Conservation (phyloP, 2,888 invertebrate species). For the Trichopoda pennipes region DNA sequence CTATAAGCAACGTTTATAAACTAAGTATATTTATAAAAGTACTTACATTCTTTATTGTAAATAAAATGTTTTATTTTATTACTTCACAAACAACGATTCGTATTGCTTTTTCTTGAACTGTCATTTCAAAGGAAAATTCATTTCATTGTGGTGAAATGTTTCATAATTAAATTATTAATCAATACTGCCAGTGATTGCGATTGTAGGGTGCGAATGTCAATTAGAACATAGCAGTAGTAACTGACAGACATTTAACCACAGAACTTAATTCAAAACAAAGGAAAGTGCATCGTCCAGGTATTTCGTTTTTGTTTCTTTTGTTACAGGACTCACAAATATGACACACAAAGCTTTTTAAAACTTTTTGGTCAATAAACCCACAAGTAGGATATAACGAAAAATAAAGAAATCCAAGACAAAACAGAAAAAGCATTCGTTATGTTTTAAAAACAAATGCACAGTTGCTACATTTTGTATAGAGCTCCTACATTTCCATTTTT, state of each 20-base stretch:
- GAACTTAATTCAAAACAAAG: conserved; percentile 57
- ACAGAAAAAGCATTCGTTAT: conserved; percentile 5
- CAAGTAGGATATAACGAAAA: background rate
- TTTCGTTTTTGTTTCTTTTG: conserved; percentile 21
- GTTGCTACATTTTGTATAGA: conserved; percentile 8
- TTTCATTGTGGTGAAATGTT: background rate
- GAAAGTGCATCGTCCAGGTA: conserved; percentile 39
- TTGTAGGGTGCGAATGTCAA: conserved; percentile 33
- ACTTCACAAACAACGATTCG: too few relatives aligned
- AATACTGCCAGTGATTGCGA: conserved; percentile 16
- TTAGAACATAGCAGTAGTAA: background rate
- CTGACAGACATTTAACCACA: conserved; percentile 34
- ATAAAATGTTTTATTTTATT: too few relatives aligned
- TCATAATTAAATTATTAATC: conserved; percentile 45
- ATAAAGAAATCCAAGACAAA: conserved; percentile 24
- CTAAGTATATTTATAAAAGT: too few relatives aligned
- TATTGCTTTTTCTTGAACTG: background rate
- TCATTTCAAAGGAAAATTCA: background rate
- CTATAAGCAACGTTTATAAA: too few relatives aligned
- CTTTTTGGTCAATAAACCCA: conserved; percentile 45
- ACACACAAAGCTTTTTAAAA: conserved; percentile 27
- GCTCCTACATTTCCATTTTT: too few relatives aligned
- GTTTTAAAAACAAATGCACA: background rate
- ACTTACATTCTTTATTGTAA: too few relatives aligned
- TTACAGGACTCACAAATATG: conserved; percentile 21